Conservation (phyloP, 2,113 vertebrate species). For the Psephotus haematonotus region DNA sequence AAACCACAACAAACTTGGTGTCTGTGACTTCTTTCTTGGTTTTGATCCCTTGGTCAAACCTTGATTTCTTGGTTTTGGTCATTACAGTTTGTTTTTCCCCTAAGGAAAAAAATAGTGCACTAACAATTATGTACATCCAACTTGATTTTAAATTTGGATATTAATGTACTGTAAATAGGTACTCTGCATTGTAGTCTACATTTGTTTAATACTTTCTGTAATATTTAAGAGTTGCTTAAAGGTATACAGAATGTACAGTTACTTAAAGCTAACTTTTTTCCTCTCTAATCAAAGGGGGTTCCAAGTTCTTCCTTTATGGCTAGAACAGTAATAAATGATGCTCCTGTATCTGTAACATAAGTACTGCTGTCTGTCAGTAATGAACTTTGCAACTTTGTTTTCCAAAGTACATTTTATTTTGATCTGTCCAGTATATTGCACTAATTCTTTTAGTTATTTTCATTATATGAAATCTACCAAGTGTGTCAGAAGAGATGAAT, state of each 20-base stretch:
- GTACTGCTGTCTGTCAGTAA: slow-evolving; percentile 77
- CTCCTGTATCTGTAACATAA: slow-evolving; percentile 85
- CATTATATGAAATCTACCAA: slow-evolving; percentile 82
- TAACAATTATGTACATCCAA: slow-evolving; percentile 81
- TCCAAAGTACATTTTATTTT: slow-evolving; percentile 80
- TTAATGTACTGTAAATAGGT: slow-evolving; percentile 98
- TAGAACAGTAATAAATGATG: slow-evolving; percentile 89
- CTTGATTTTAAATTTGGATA: slow-evolving; percentile 79
- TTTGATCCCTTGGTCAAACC: slow-evolving; percentile 37
- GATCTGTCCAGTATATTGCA: slow-evolving; percentile 81
- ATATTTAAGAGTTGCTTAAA: slow-evolving; percentile 90
- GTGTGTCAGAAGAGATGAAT: slow-evolving; percentile 79
- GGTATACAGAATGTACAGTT: slow-evolving; percentile 93
- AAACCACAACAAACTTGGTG: slow-evolving; percentile 66
- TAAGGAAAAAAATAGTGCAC: slow-evolving; percentile 71
- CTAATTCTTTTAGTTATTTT: slow-evolving; percentile 84
- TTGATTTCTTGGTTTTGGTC: slow-evolving; percentile 49
- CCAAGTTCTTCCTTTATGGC: slow-evolving; percentile 81
- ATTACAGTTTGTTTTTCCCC: slow-evolving; percentile 64
- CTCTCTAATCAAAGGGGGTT: slow-evolving; percentile 69
- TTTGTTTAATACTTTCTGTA: slow-evolving; percentile 92
- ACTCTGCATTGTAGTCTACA: slow-evolving; percentile 90
- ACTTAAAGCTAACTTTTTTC: slow-evolving; percentile 80
- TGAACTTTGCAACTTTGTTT: slow-evolving; percentile 77
- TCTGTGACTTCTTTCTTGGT: slow-evolving; percentile 69